Evolutionary conservation across 2,797 vertebrate species (phyloP), one percentile per base, ranked within the genome.

Genomic region (Myiothlypis chrysogaster): DNA sequence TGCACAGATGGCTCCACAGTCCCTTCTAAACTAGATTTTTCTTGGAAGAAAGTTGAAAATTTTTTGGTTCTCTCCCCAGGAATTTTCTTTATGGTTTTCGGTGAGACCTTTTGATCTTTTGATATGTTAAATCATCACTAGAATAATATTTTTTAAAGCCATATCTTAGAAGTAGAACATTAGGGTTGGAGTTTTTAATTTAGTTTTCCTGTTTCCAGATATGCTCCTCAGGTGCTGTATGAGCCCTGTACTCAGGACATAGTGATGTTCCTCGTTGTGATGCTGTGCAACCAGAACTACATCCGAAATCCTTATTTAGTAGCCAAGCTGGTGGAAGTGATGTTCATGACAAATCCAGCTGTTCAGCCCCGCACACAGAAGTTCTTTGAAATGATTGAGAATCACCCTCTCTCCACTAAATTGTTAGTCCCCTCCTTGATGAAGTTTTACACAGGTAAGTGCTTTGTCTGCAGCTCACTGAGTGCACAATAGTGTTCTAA

Each of bases 331-430:
- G 99, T 99, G 81, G 99, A 99, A 90, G 99, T 99, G 97, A 98
- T 99, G 98, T 99, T 99, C 60, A 99, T 99, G 97, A 99, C 99
- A 69, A 99, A 99, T 90, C 99, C 99, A 8, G 98, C 99, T 20
- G 99, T 99, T 35, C 99, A 99, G 97, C 99, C 99, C 9, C 98
- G 99, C 49, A 99, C 99, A 39, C 99, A 99, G 91, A 98, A 99
- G 95, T 99, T 99, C 96, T 99, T 99, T 83, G 99, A 99, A 97
- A 99, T 99, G 99, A 99, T 99, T 93, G 99, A 99, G 97, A 99
- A 99, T 96, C 99, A 99, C 84, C 99, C 99, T 11, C 97, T 99
- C 91, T 99, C 99, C 60, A 97, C 99, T 93, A 99, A 99, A 94
- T 97, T 99, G 96, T 98, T 99, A 87, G 99, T 99, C 47, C 99